Conservation (phyloP, 1,140 invertebrate species). For the Caenorhabditis brenneri region DNA sequence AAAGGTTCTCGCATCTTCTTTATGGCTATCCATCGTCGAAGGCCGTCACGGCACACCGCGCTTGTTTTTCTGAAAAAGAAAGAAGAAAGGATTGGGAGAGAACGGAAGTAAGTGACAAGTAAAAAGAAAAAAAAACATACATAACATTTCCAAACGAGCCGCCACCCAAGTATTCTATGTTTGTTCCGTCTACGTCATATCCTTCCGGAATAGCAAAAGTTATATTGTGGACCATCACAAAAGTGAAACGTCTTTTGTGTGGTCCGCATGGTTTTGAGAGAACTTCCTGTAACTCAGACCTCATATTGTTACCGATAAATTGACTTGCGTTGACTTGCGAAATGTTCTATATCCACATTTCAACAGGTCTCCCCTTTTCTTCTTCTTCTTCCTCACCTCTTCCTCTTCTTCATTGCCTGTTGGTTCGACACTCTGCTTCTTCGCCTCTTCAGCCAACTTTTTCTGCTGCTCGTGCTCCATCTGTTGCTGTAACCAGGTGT, state of each 20-base stretch:
- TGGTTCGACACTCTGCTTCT: neutral
- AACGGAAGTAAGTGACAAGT: neutral
- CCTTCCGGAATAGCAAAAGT: slow-evolving; percentile 64
- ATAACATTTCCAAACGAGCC: slow-evolving; percentile 71
- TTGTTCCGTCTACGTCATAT: slow-evolving; percentile 43
- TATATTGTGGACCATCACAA: slow-evolving; percentile 57
- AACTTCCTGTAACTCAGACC: neutral
- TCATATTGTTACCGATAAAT: slow-evolving; percentile 9
- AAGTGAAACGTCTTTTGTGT: slow-evolving; percentile 44
- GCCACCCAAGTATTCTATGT: slow-evolving; percentile 65
- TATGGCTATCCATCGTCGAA: slow-evolving; percentile 59
- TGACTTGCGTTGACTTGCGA: slow-evolving; percentile 43
- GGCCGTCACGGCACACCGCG: slow-evolving; percentile 53
- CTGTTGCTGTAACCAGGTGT: slow-evolving; percentile 2
- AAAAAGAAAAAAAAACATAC: slow-evolving; percentile 56
- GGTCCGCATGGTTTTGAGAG: slow-evolving; percentile 27
- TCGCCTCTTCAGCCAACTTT: neutral
- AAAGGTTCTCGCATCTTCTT: slow-evolving; percentile 68
- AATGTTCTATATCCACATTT: neutral
- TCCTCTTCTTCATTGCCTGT: neutral
- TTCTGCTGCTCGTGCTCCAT: slow-evolving; percentile 10
- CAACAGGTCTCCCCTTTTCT: neutral
- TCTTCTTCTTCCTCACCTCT: neutral
- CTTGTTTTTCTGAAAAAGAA: slow-evolving; percentile 60
- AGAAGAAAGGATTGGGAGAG: slow-evolving; percentile 1